Conservation (phyloP, 2,888 invertebrate species). For the Meganola albula region DNA sequence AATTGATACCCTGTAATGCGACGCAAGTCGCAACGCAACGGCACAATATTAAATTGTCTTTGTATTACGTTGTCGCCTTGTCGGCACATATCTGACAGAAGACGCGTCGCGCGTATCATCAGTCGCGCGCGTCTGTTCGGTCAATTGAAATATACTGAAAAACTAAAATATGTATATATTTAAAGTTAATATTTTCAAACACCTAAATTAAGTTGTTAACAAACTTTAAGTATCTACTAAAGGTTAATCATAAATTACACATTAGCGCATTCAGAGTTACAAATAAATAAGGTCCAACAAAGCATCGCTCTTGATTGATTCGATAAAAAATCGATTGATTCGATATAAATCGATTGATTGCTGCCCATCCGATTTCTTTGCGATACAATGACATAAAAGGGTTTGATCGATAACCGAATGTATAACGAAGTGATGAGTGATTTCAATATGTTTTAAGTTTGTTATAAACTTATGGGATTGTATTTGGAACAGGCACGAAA, state of each 20-base stretch:
- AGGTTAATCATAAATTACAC: slow-evolving; percentile 7
- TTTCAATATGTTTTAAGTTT: slow-evolving; percentile 27
- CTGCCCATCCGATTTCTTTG: slow-evolving; percentile 20
- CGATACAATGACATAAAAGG: slow-evolving; percentile 19
- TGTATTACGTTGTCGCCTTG: too few relatives aligned
- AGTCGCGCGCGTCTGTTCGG: too few relatives aligned
- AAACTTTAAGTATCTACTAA: too few relatives aligned
- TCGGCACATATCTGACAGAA: too few relatives aligned
- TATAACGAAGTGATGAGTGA: slow-evolving; percentile 35
- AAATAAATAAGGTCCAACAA: slow-evolving; percentile 17
- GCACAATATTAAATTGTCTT: too few relatives aligned
- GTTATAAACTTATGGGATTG: slow-evolving; percentile 28
- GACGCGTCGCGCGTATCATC: too few relatives aligned
- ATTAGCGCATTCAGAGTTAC: slow-evolving; percentile 15
- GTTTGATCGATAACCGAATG: slow-evolving; percentile 25
- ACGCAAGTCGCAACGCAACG: too few relatives aligned
- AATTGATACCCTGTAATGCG: too few relatives aligned
- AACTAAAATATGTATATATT: too few relatives aligned
- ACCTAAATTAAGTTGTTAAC: too few relatives aligned
- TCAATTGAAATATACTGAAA: too few relatives aligned
- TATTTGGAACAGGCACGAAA: slow-evolving; percentile 8
- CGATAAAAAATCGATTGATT: slow-evolving; percentile 17
- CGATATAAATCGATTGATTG: slow-evolving; percentile 30
- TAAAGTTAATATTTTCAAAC: not conserved
- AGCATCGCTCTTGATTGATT: slow-evolving; percentile 14